phyloP scores from a whole-genome alignment of 2,113 vertebrate genomes.

The Odocoileus virginianus region DNA sequence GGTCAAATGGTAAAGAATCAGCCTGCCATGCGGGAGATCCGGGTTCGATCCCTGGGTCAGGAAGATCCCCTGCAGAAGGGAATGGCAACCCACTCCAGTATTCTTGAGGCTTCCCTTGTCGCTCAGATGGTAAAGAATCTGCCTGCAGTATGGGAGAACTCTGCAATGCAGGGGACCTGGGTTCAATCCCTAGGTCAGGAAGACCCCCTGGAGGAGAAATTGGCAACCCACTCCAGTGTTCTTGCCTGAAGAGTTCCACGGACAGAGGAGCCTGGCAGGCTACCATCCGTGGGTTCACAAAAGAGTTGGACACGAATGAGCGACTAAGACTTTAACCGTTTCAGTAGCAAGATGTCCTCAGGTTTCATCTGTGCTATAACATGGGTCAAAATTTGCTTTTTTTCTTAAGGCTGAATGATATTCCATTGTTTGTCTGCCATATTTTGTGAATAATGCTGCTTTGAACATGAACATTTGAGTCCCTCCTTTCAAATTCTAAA shows the following conservation, averaged over 20 bases:
- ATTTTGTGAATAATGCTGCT: neutral
- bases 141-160: neutral
- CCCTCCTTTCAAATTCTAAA: neutral
- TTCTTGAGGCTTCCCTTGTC: neutral
- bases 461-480: neutral
- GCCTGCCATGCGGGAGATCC: neutral
- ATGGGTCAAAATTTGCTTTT: neutral
- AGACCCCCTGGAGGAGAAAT: neutral
- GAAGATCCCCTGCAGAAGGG: neutral
- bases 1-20: neutral
- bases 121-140: neutral
- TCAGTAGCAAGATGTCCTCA: neutral
- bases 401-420: neutral
- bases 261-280: neutral
- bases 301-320: neutral
- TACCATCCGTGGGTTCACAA: neutral
- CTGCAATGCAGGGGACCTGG: neutral
- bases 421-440: accelerated
- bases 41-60: neutral
- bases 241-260: neutral
- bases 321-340: neutral
- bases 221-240: neutral
- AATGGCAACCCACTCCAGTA: neutral
- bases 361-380: too few species aligned
- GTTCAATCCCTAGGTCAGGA: neutral